These are phyloP conservation scores for Leptocoma aspasia DNA, from an alignment of 2,113 vertebrate genomes.

Conservation along the genomic window DNA sequence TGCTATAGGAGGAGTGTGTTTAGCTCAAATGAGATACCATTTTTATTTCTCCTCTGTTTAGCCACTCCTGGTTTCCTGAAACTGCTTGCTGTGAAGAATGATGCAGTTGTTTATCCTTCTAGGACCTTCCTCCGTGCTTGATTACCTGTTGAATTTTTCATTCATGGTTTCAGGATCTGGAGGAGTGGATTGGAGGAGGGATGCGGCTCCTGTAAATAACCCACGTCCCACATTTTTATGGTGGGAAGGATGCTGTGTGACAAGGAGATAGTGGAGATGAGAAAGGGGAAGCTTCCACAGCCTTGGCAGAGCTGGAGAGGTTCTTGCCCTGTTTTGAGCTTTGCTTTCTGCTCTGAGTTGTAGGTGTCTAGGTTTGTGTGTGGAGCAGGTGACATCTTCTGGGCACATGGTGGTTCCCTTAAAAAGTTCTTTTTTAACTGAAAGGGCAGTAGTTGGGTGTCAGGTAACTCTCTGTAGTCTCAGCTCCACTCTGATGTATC, in stretches of 20 bases:
- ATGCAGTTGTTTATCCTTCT: not conserved
- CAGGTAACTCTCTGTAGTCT: not conserved
- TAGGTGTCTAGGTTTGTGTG: not conserved
- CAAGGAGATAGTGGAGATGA: not conserved
- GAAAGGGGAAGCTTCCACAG: not conserved
- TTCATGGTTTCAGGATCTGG: not conserved
- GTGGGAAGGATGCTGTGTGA: not conserved
- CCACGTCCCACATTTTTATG: not conserved
- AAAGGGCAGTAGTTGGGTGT: too few relatives aligned
- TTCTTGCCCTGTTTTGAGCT: not conserved
- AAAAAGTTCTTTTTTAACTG: not conserved
- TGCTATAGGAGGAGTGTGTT: not conserved
- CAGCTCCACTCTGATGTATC: not conserved
- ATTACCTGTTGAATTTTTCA: slow-evolving; percentile 20
- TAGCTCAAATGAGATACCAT: not conserved
- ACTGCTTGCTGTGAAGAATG: not conserved
- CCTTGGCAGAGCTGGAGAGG: not conserved
- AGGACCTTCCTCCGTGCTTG: not conserved
- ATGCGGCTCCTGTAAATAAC: not conserved
- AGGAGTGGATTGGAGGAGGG: not conserved
- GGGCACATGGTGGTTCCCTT: not conserved
- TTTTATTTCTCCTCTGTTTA: not conserved
- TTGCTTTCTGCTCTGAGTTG: not conserved
- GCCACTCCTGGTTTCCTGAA: not conserved
- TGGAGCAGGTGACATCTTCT: not conserved